These are phyloP conservation scores for Apodemia duryi DNA, from an alignment of 2,888 invertebrate genomes.

Conservation along the genomic window DNA sequence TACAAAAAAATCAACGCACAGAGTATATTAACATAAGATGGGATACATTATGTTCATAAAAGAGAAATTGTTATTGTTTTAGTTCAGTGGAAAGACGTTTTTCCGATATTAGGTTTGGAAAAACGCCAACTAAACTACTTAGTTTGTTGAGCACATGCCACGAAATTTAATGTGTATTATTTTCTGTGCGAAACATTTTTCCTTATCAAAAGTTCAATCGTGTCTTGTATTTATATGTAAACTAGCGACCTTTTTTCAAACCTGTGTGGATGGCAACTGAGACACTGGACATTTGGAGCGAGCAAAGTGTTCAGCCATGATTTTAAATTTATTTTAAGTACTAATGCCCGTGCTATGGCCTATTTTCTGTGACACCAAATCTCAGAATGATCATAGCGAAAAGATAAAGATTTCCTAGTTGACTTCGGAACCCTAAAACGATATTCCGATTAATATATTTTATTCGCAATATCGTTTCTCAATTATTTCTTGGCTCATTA, in stretches of 20 bases:
- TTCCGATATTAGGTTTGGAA: slow-evolving; percentile 17
- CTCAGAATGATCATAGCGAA: too few species aligned
- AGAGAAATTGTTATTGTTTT: slow-evolving; percentile 10
- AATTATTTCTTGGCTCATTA: too few species aligned
- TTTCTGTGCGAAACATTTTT: slow-evolving; percentile 1
- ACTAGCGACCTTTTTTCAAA: not conserved
- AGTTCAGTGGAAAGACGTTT: slow-evolving; percentile 11
- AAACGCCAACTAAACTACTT: slow-evolving; percentile 18
- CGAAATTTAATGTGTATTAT: slow-evolving; percentile 18
- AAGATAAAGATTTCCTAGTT: too few species aligned
- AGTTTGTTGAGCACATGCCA: slow-evolving; percentile 18
- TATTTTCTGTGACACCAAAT: too few species aligned
- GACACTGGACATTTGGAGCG: too few species aligned
- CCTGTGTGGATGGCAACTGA: too few species aligned
- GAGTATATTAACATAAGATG: not conserved
- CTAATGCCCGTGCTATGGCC: too few species aligned
- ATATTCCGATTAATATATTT: too few species aligned
- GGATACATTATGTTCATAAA: slow-evolving; percentile 7
- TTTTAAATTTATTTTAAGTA: too few species aligned
- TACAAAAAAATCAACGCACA: not conserved
- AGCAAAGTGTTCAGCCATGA: too few species aligned
- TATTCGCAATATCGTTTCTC: too few species aligned
- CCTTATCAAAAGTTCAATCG: slow-evolving; percentile 15
- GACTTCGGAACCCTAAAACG: too few species aligned
- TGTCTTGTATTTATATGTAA: not conserved